Conservation (phyloP, 2,888 invertebrate species). For the Brachypterus glaber region DNA sequence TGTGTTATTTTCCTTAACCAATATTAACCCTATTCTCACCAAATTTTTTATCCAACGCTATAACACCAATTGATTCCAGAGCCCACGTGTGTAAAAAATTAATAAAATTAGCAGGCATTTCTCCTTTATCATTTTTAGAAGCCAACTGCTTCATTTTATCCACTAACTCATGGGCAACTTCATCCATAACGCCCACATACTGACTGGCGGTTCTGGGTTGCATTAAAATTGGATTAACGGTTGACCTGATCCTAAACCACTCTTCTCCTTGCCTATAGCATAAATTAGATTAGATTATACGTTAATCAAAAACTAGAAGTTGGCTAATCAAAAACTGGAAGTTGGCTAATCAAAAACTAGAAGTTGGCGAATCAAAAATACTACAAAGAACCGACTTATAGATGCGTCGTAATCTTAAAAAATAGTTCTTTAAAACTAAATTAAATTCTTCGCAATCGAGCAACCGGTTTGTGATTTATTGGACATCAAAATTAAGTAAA, state of each 20-base stretch:
- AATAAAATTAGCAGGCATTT: constrained; percentile 40
- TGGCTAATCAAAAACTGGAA: too few species aligned
- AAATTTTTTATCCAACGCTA: constrained; percentile 37
- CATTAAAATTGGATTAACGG: constrained; percentile 45
- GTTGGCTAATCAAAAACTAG: too few species aligned
- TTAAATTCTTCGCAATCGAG: too few species aligned
- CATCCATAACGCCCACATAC: constrained; percentile 27
- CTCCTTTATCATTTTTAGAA: constrained; percentile 17
- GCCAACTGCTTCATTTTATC: constrained; percentile 13
- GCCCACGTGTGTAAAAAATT: constrained; percentile 53
- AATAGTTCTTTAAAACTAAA: too few species aligned
- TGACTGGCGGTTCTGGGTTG: constrained; percentile 34
- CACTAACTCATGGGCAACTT: constrained; percentile 26
- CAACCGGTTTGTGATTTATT: too few species aligned
- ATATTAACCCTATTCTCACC: constrained; percentile 22
- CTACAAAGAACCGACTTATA: too few species aligned
- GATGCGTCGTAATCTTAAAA: too few species aligned
- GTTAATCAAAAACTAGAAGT: too few species aligned
- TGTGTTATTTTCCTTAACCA: background rate
- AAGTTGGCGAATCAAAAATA: too few species aligned
- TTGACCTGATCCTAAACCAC: constrained; percentile 45
- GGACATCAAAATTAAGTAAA: too few species aligned
- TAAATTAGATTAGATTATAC: too few species aligned
- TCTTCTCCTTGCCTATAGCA: constrained; percentile 42
- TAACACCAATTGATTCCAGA: constrained; percentile 45